These are phyloP conservation scores for Coenobita brevimanus DNA, from an alignment of 1,140 invertebrate species.

Conservation along the genomic window DNA sequence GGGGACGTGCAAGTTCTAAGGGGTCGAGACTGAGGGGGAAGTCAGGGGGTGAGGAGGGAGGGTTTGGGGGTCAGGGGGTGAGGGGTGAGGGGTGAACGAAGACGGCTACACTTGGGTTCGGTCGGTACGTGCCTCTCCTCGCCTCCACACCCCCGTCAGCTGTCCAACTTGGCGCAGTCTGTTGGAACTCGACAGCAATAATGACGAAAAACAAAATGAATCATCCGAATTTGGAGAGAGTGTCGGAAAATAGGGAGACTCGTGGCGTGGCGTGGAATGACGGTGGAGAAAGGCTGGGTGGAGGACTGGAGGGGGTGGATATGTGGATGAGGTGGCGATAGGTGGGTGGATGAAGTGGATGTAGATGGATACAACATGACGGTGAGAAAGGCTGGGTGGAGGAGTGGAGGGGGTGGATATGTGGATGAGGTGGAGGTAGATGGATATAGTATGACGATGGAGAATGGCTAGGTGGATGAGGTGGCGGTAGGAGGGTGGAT, in stretches of 20 bases:
- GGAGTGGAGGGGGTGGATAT: not conserved
- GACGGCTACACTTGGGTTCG: too few species aligned
- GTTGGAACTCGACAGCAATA: conserved; percentile 61
- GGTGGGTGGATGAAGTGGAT: not conserved
- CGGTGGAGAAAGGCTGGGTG: not conserved
- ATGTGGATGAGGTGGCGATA: too few species aligned
- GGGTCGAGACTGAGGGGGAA: too few species aligned
- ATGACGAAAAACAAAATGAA: conserved; percentile 61
- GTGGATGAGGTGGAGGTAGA: too few species aligned
- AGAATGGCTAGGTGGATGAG: not conserved
- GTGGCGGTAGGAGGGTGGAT: not conserved
- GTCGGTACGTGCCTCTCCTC: too few species aligned
- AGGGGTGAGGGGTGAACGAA: too few species aligned
- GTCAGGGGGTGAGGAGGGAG: too few species aligned
- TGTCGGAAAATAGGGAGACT: conserved; percentile 54
- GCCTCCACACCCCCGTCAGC: conserved; percentile 43
- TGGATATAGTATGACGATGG: not conserved
- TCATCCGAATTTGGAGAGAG: conserved; percentile 58
- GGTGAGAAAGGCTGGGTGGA: not conserved
- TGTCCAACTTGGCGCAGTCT: conserved; percentile 61
- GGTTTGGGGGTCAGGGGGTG: too few species aligned
- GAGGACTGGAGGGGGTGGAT: too few species aligned
- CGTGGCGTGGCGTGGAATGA: not conserved
- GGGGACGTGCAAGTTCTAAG: too few species aligned
- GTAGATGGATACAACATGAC: not conserved